Evolutionary conservation across 2,888 invertebrate genomes (phyloP).

Genomic region (Caprella mutica): DNA sequence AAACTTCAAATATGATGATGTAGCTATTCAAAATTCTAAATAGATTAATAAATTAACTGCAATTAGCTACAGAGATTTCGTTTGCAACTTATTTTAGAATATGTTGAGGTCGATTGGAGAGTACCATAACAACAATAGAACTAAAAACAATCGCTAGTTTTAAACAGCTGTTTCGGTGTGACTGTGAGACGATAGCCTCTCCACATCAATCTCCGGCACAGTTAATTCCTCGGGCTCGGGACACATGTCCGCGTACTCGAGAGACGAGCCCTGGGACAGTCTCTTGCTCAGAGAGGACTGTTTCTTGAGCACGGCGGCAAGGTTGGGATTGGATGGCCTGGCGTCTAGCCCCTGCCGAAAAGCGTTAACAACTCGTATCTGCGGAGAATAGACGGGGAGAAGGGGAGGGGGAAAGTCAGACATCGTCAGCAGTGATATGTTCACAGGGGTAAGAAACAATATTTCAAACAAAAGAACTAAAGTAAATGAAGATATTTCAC

Average conservation of each 20-base stretch:
- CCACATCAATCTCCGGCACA: slow-evolving; percentile 83
- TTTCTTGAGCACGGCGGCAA: slow-evolving; percentile 85
- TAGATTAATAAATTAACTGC: no score
- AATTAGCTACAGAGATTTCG: no score
- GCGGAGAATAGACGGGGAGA: slow-evolving; percentile 38
- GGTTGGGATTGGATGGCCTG: slow-evolving; percentile 79
- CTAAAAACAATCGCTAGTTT: neutral
- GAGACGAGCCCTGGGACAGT: slow-evolving; percentile 79
- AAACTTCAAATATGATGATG: no score
- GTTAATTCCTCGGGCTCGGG: slow-evolving; percentile 58
- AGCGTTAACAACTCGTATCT: slow-evolving; percentile 99
- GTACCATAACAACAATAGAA: neutral
- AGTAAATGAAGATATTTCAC: no score
- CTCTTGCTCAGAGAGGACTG: slow-evolving; percentile 78
- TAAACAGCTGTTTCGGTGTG: slow-evolving; percentile 92
- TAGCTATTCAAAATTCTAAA: no score
- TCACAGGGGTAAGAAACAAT: no score
- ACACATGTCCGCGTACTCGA: slow-evolving; percentile 80
- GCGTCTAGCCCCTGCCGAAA: slow-evolving; percentile 99
- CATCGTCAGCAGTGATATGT: no score
- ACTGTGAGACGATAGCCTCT: slow-evolving; percentile 81
- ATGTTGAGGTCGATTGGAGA: neutral
- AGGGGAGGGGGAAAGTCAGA: slow-evolving; percentile 3
- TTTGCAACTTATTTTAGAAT: neutral
- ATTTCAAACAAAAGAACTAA: no score